Conservation (phyloP, 1,140 invertebrate genomes). For the Tetramorium alpestre region DNA sequence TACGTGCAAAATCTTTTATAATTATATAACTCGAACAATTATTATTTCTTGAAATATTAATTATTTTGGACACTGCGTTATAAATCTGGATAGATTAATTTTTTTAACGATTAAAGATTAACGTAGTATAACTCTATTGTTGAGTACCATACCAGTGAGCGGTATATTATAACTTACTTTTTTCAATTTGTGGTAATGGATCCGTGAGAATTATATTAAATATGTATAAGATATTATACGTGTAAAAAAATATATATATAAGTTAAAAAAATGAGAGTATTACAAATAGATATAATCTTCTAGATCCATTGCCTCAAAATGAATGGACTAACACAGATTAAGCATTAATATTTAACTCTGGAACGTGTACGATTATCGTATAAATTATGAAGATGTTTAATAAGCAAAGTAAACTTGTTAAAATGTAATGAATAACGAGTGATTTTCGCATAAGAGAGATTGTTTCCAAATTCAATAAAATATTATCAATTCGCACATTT, state of each 20-base stretch:
- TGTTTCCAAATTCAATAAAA: background rate
- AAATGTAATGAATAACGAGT: background rate
- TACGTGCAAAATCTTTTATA: background rate
- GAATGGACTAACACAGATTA: background rate
- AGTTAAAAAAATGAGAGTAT: background rate
- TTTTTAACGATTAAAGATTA: background rate
- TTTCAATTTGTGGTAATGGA: background rate
- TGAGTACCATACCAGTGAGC: background rate
- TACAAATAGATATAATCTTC: background rate
- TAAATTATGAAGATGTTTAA: background rate
- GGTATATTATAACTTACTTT: background rate
- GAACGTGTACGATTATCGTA: background rate
- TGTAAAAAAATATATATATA: background rate
- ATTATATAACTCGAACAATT: background rate
- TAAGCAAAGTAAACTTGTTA: background rate
- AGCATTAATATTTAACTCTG: background rate
- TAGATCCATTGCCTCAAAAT: background rate
- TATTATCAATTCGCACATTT: background rate
- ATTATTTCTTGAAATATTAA: background rate
- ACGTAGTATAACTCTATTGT: background rate
- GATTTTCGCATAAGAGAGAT: background rate
- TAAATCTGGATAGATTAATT: background rate
- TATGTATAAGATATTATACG: background rate
- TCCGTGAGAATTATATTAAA: background rate
- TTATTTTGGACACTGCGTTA: background rate